Evolutionary conservation across 2,113 vertebrate species (phyloP), one percentile per base, ranked within the genome.

Genomic region (Notarius lentiginosus): DNA sequence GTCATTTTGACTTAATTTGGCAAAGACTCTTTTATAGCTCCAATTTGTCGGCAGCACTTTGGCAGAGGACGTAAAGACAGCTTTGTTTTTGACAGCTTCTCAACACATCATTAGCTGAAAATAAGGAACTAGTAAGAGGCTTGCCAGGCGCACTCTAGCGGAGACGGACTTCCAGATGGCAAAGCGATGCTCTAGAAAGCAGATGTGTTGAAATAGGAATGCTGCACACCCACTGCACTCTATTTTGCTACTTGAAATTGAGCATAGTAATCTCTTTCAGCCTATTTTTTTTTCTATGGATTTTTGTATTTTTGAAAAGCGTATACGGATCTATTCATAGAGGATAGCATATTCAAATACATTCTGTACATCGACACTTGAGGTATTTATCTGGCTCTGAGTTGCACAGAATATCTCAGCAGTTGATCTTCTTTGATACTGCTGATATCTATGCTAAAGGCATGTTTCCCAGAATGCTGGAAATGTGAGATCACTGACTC

Each of bases 61-160:
- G 89, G 89, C 84, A 86, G 34, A 66, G 84, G 85, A 81, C 70
- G 58, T 79, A 55, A 60, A 86, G 88, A 87, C 87, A 87, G 86
- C 87, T 86, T 90, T 88, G 87, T 88, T 90, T 90, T 84, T 90
- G 89, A 90, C 85, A 84, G 89, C 87, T 90, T 90, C 87, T 84
- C 81, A 88, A 83, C 84, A 90, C 87, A 88, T 90, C 87, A 86
- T 88, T 88, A 88, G 85, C 82, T 90, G 89, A 88, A 90, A 88
- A 90, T 90, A 90, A 90, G 89, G 87, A 88, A 88, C 87, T 88
- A 55, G 82, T 87, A 86, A 87, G 87, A 88, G 89, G 82, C 89
- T 88, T 81, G 87, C 82, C 87, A 88, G 87, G 83, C 70, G 87
- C 84, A 84, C 87, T 90, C 89, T 84, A 88, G 87, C 87, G 82